phyloP scores from a whole-genome alignment of 64 coral and sea anemone species.

The Montipora cactus region DNA sequence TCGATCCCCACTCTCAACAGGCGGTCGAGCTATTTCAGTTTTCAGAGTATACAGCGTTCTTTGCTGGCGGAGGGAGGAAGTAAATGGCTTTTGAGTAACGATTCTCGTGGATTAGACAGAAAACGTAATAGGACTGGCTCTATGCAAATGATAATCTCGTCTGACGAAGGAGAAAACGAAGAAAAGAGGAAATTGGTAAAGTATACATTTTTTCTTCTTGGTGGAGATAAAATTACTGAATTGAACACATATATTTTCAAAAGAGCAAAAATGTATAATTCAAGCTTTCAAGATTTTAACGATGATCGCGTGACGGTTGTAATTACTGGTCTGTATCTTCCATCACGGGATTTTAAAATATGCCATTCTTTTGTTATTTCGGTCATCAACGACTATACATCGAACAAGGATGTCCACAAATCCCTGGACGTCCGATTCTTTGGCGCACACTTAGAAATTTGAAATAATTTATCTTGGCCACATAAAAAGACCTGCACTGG shows the following conservation, averaged over 20 bases:
- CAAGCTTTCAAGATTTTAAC: neutral
- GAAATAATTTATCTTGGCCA: too few species aligned
- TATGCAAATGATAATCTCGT: neutral
- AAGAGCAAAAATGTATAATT: neutral
- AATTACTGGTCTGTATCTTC: too few species aligned
- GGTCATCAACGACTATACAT: too few species aligned
- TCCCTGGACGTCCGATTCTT: too few species aligned
- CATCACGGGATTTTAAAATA: too few species aligned
- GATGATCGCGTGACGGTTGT: neutral
- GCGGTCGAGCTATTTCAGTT: conserved; percentile 26
- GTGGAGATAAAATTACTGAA: neutral
- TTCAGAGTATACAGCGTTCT: conserved; percentile 12
- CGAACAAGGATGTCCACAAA: too few species aligned
- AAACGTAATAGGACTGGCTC: neutral
- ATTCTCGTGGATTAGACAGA: neutral
- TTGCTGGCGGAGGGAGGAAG: neutral
- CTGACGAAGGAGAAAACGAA: conserved; percentile 9
- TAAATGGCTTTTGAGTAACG: neutral
- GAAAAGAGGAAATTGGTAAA: conserved; percentile 16
- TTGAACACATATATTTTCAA: neutral
- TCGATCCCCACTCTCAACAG: neutral
- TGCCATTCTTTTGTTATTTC: too few species aligned
- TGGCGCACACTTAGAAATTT: too few species aligned
- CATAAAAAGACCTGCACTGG: too few species aligned
- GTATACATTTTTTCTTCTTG: neutral